Base-by-base conservation (phyloP, 2,113 vertebrate genomes). In the Amphilophus citrinellus region DNA sequence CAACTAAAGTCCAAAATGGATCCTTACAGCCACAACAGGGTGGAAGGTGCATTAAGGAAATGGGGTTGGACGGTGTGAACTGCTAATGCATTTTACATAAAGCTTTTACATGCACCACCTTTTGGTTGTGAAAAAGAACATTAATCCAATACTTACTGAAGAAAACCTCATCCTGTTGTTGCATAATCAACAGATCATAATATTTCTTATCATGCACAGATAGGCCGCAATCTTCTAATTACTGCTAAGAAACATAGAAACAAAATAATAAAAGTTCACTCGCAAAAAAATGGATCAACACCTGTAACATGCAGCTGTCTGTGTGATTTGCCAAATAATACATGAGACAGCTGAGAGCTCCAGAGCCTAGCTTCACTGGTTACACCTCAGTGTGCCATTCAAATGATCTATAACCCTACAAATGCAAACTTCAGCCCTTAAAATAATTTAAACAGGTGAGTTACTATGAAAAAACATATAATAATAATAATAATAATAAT, bases 1-100 rank as follows among this genome's bases (percentile, higher is more conserved):
- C 15, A 30, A 2, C 42, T 50, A 71, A 71, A 30, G 30, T 71
- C 10, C 42, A 71, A 50, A 71, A 50, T 18, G 0, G 1, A 30
- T 71, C 42, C 24, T 20, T 20, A 17, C 66, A 71, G 24, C 17
- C 9, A 50, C 18, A 50, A 50, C 50, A 50, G 42, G 65, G 42
- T 50, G 24, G 24, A 47, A 47, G 39, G 63, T 10, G 63, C 63
- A 68, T 68, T 71, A 50, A 71, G 66, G 27, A 30, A 71, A 71
- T 30, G 42, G 44, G 24, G 66, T 44, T 30, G 42, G 66, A 71
- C 47, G 0, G 8, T 71, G 42, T 68, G 0, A 68, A 68, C 3
- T 30, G 47, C 65, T 50, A 50, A 0, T 50, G 42, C 5, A 30
- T 50, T 30, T 50, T 50, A 50, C 24, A 71, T 71, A 11, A 30